Base-by-base conservation (phyloP, 2,797 vertebrate genomes). In the Malurus splendens region DNA sequence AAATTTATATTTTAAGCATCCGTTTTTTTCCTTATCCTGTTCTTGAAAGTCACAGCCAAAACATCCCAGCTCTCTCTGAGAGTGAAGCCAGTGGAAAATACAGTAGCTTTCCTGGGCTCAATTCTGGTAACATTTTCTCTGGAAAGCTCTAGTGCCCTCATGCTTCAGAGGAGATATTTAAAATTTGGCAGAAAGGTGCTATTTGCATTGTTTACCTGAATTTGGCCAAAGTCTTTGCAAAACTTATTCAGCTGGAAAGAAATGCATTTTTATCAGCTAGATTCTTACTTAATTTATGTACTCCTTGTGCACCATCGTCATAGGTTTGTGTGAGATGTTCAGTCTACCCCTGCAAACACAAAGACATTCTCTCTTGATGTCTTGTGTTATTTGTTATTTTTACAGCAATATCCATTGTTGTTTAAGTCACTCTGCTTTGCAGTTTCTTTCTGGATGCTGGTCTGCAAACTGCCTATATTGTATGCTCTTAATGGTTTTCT, bases 41-140 rank as follows among this genome's bases (percentile, higher is more conserved):
- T 68, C 41, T 70, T 86, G 19, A 57, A 82, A 90, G n/a, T 48
- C 24, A 15, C 18, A 48, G 39, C n/a, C 65, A 77, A 59, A 82
- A 45, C 32, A 82, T 16, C n/a, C 28, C 42, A 45, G 25, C 8
- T 75, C 2, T 73, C 85, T 78, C 42, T 56, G 64, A 82, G 74
- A 82, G 28, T 14, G 18, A 71, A 42, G 52, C 74, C 54, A 86
- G 36, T 72, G 89, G 78, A 88, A 94, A 92, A 86, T 67, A 90
- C 54, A 86, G 78, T 94, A 86, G 72, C 86, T 82, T 91, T 88
- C 68, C 68, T 88, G 68, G 68, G 81, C 55, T 90, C 25, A 87
- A 10, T 77, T 77, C 67, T 90, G 30, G 65, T 88, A 91, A 80
- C 65, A 30, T 80, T 93, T 92, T 72, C 60, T 91, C 80, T 90